These are phyloP conservation scores for Amyelois transitella DNA, from an alignment of 1,140 invertebrate genomes.

Conservation along the genomic window DNA sequence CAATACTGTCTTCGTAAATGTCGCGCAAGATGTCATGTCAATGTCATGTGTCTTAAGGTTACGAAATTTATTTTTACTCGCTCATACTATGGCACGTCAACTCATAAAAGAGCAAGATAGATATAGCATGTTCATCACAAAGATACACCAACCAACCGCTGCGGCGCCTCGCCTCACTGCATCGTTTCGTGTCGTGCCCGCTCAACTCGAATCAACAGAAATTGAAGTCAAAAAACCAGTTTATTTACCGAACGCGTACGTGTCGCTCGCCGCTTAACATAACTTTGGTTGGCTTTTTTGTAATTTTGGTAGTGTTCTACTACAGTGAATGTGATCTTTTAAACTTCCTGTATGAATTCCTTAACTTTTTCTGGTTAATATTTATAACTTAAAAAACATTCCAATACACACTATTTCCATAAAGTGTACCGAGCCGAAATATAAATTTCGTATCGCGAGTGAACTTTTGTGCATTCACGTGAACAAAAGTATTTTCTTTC, in stretches of 20 bases:
- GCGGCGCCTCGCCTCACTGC: too few species aligned
- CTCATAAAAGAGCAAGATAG: too few species aligned
- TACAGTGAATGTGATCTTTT: constrained; percentile 19
- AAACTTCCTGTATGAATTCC: constrained; percentile 11
- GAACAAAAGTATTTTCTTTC: constrained; percentile 46
- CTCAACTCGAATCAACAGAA: constrained; percentile 14
- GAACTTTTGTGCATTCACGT: constrained; percentile 56
- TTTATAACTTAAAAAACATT: not conserved
- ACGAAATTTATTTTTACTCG: too few species aligned
- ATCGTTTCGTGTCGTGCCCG: not conserved
- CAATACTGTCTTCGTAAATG: too few species aligned
- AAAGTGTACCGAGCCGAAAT: constrained; percentile 47
- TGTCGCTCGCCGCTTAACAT: constrained; percentile 30
- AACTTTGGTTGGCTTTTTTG: constrained; percentile 14
- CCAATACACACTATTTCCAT: not conserved
- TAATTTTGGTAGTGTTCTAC: constrained; percentile 25
- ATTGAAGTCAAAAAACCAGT: constrained; percentile 59
- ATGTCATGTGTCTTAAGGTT: too few species aligned
- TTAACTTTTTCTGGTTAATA: constrained; percentile 12
- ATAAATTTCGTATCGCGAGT: constrained; percentile 53
- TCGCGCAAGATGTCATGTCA: too few species aligned
- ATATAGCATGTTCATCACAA: too few species aligned
- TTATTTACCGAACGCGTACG: constrained; percentile 57
- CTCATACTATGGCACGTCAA: too few species aligned
- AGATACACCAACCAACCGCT: too few species aligned